Base-by-base conservation (phyloP, 1,140 invertebrate species). In the Hermatobates lingyangjiaoensis region DNA sequence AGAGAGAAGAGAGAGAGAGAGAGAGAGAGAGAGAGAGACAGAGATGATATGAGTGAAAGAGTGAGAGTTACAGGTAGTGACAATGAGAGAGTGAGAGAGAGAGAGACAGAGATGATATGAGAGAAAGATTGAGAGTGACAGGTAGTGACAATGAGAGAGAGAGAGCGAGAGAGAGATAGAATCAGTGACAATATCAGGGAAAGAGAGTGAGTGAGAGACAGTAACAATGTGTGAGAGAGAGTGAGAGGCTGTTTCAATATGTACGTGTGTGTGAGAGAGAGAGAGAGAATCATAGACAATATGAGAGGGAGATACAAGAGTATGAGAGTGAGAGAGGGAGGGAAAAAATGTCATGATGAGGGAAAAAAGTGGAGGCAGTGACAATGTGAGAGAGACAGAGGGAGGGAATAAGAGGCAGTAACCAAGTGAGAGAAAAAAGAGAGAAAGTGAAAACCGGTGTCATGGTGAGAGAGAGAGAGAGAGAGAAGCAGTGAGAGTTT, bases 201-300 rank as follows among this genome's bases (percentile, higher is more conserved):
- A 7, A 34, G 30, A 34, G 30, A 34, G 7, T 10, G 30, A 34
- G 30, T 10, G 7, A 34, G 30, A 34, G 30, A 34, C 30, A 34
- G 30, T 10, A n/a, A 34, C 30, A 34, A n/a, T 10, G 40, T 49
- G 34, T 52, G 48, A 52, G 18, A 47, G 1, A 48, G 18, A 24
- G 26, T n/a, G 2, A 27, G 25, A 27, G 5, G 2, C 3, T 18
- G 3, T 2, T 23, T 14, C 25, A 45, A 23, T 2, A 18, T n/a
- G n/a, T n/a, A 18, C 2, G 4, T 1, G 12, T n/a, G 18, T n/a
- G 25, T 5, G 5, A 24, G 25, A 48, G 7, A 24, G 4, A 48
- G 27, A 24, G 25, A 18, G 25, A 23, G 26, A 15, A 23, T 12
- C 28, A 48, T 15, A 21, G 44, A 12, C 24, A 3, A 10, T 20